Evolutionary conservation across 1,140 invertebrate species (phyloP).

Genomic region (Musca domestica): DNA sequence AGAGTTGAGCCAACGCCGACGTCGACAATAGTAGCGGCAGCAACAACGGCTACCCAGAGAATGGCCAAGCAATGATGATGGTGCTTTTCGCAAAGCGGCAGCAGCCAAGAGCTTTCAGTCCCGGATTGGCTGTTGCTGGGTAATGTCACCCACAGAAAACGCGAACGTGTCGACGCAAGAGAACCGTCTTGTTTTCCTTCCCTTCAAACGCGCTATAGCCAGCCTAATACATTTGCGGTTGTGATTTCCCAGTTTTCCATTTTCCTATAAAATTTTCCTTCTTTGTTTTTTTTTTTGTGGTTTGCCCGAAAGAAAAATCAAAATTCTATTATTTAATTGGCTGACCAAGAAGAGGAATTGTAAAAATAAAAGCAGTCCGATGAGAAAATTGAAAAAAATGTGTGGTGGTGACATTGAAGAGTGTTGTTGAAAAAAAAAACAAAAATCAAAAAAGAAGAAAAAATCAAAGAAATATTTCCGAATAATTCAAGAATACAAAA

Average conservation of each 20-base stretch:
- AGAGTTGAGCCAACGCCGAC: not conserved
- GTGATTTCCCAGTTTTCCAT: conserved; percentile 6
- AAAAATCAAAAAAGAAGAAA: conserved; percentile 3
- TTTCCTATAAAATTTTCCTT: not conserved
- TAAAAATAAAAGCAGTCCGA: not conserved
- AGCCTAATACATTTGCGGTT: conserved; percentile 25
- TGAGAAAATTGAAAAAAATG: not conserved
- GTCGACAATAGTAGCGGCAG: not conserved
- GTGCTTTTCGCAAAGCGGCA: conserved; percentile 28
- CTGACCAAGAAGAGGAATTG: not conserved
- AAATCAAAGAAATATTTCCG: not conserved
- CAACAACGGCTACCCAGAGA: not conserved
- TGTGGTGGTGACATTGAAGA: conserved; percentile 25
- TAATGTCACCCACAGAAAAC: conserved; percentile 23
- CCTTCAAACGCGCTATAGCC: conserved; percentile 16
- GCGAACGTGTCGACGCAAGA: not conserved
- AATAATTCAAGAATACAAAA: too few species aligned
- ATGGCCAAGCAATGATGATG: not conserved
- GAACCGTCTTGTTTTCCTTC: conserved; percentile 1
- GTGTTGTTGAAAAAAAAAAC: not conserved
- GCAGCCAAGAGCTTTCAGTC: conserved; percentile 31
- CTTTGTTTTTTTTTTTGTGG: conserved; percentile 17
- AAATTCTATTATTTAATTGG: not conserved
- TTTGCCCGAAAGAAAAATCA: conserved; percentile 16
- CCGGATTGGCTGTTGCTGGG: conserved; percentile 33